These are phyloP conservation scores for Drosophila orena DNA, from an alignment of 1,140 invertebrate species.

Conservation along the genomic window DNA sequence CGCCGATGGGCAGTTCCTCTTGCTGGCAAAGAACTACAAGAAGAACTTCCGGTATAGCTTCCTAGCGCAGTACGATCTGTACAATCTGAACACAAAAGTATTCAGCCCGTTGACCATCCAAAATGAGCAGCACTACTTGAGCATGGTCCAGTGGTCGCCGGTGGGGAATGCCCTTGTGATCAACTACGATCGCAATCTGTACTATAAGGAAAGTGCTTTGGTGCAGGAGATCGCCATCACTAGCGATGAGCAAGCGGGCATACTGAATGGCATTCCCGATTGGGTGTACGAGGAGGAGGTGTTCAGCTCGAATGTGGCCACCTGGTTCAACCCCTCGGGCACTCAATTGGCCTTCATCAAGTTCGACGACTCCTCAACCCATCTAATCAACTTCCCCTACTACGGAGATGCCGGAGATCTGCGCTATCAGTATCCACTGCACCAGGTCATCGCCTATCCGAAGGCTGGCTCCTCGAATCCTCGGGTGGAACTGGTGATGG, in stretches of 20 bases:
- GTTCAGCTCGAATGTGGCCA: slow-evolving; percentile 92
- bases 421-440: slow-evolving; percentile 89
- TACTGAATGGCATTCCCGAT: slow-evolving; percentile 92
- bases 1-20: slow-evolving; percentile 66
- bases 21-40: slow-evolving; percentile 75
- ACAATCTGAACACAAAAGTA: slow-evolving; percentile 85
- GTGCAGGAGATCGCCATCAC: slow-evolving; percentile 86
- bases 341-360: slow-evolving; percentile 92
- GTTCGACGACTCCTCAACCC: slow-evolving; percentile 92
- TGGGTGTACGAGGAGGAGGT: slow-evolving; percentile 97
- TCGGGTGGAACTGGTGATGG: slow-evolving; percentile 82
- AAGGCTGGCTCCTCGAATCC: slow-evolving; percentile 88
- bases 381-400: slow-evolving; percentile 88
- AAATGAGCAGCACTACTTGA: slow-evolving; percentile 48
- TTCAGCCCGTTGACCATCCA: slow-evolving; percentile 52
- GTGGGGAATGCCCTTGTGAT: slow-evolving; percentile 89
- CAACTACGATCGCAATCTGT: slow-evolving; percentile 92
- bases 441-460: slow-evolving; percentile 92
- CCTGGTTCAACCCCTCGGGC: slow-evolving; percentile 95
- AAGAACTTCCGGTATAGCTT: slow-evolving; percentile 88
- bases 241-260: slow-evolving; percentile 86
- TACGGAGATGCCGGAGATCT: slow-evolving; percentile 89
- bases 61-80: slow-evolving; percentile 87
- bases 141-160: slow-evolving; percentile 73
- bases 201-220: slow-evolving; percentile 87